phyloP scores from a whole-genome alignment of 1,140 invertebrate species.

The Pantala flavescens region DNA sequence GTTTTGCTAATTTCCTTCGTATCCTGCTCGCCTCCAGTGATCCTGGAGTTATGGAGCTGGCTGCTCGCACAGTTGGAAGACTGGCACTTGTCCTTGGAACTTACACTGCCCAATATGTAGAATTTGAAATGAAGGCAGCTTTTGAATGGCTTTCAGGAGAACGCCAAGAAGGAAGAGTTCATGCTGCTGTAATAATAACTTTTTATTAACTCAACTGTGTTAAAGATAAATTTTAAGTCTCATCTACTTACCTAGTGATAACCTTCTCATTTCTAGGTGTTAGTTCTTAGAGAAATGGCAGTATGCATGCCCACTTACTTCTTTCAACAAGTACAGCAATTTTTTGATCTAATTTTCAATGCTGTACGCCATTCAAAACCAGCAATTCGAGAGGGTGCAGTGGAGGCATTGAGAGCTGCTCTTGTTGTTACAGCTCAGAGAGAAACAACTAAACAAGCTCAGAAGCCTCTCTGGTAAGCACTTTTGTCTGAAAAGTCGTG shows the following conservation, averaged over 20 bases:
- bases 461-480: constrained; percentile 75
- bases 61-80: constrained; percentile 88
- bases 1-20: constrained; percentile 87
- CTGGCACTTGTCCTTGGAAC: constrained; percentile 84
- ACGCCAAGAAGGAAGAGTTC: constrained; percentile 76
- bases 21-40: constrained; percentile 84
- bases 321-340: constrained; percentile 92
- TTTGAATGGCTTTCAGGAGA: constrained; percentile 89
- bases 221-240: background rate
- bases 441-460: constrained; percentile 81
- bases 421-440: constrained; percentile 88
- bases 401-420: constrained; percentile 83
- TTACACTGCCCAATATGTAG: constrained; percentile 88
- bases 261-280: constrained; percentile 39
- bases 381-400: constrained; percentile 83
- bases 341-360: constrained; percentile 92
- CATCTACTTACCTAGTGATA: background rate
- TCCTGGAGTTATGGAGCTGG: constrained; percentile 86
- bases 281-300: constrained; percentile 87
- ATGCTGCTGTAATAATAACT: constrained; percentile 59
- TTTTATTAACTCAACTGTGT: background rate
- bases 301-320: constrained; percentile 95
- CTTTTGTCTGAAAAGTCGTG: background rate
- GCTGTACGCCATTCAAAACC: constrained; percentile 86
- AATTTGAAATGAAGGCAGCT: constrained; percentile 89